phyloP scores from a whole-genome alignment of 1,140 invertebrate species.

The Macrobrachium rosenbergii region DNA sequence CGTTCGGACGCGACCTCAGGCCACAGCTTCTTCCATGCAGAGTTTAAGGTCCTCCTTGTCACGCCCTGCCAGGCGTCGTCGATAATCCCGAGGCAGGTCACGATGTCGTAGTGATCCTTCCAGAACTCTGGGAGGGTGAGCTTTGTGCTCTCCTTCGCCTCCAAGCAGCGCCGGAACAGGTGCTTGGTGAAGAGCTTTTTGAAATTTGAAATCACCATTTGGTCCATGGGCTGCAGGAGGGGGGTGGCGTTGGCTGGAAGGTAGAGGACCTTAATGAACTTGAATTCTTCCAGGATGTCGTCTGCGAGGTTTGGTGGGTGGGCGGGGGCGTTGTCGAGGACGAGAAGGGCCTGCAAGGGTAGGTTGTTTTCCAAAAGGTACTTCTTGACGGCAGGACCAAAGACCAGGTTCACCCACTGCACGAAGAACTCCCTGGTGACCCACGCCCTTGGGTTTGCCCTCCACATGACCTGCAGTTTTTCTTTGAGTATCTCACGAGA shows the following conservation, averaged over 20 bases:
- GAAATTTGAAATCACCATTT: constrained; percentile 36
- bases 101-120: constrained; percentile 58
- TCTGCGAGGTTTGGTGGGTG: constrained; percentile 25
- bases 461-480: background rate
- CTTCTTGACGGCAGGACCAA: constrained; percentile 40
- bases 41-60: constrained; percentile 3
- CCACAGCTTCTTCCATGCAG: background rate
- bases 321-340: constrained; percentile 15
- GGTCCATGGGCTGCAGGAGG: constrained; percentile 24
- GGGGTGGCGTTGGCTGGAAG: constrained; percentile 60
- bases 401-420: constrained; percentile 40
- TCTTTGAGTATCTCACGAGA: background rate
- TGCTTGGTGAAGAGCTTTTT: constrained; percentile 62
- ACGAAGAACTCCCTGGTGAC: constrained; percentile 33
- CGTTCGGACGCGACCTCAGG: background rate
- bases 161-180: constrained; percentile 55
- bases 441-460: background rate
- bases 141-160: constrained; percentile 49
- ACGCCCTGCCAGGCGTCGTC: background rate
- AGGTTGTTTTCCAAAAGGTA: constrained; percentile 40
- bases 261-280: constrained; percentile 58
- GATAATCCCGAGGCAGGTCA: constrained; percentile 35
- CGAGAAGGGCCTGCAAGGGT: constrained; percentile 30
- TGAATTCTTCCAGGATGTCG: constrained; percentile 54
- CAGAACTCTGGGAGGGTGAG: constrained; percentile 63